Conservation (phyloP, 2,888 invertebrate genomes). For the Leucophenga montana region DNA sequence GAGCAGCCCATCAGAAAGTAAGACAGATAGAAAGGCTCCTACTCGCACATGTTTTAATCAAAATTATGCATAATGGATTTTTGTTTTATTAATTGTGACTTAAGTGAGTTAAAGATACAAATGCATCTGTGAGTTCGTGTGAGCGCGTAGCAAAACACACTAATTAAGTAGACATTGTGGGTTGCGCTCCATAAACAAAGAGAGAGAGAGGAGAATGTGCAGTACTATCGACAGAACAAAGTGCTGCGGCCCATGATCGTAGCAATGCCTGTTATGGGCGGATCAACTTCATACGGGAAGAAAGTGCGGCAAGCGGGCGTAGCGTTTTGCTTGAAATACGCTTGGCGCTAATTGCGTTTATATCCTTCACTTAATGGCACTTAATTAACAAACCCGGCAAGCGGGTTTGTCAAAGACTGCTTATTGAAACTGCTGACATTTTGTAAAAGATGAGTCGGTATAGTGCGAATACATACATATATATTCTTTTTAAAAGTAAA, state of each 20-base stretch:
- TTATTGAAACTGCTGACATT: conserved; percentile 39
- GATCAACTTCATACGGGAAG: not conserved
- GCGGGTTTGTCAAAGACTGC: no score
- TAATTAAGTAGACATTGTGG: conserved; percentile 59
- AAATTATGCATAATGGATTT: conserved; percentile 64
- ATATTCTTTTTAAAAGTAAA: not conserved
- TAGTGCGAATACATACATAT: no score
- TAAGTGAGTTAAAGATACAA: conserved; percentile 55
- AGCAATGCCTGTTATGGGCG: not conserved
- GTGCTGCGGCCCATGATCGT: conserved; percentile 37
- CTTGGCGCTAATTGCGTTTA: conserved; percentile 71
- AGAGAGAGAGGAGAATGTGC: conserved; percentile 47
- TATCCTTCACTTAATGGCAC: conserved; percentile 70
- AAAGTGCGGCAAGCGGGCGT: conserved; percentile 29
- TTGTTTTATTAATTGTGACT: conserved; percentile 67
- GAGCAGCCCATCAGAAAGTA: conserved; percentile 52
- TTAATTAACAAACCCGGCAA: conserved; percentile 59
- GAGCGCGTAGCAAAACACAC: conserved; percentile 44
- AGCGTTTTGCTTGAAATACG: conserved; percentile 62
- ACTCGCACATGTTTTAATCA: conserved; percentile 62
- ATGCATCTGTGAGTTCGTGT: conserved; percentile 2
- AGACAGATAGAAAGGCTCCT: not conserved
- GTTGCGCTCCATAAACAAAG: conserved; percentile 63
- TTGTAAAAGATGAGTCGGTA: no score
- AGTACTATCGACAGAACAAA: not conserved